Base-by-base conservation (phyloP, 2,797 vertebrate species). In the Allobates femoralis region DNA sequence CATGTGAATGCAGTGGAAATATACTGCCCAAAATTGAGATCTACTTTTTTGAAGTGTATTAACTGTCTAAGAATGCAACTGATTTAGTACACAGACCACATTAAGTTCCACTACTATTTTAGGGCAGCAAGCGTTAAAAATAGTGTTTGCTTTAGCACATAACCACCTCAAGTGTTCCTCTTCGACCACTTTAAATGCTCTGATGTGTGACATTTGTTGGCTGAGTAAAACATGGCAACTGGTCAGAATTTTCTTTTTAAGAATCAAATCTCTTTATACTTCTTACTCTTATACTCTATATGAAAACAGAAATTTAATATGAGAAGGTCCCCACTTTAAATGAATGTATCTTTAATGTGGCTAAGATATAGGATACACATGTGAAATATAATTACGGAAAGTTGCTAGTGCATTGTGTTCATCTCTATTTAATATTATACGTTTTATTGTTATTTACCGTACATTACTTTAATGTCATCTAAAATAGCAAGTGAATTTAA, bases 101-200 rank as follows among this genome's bases (percentile, higher is more conserved):
- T 82, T 56, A 34, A 69, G 81, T 41, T 83, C 67, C 51, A 75
- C n/a, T 83, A 62, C 81, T 83, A 83, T 83, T 77, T 77, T 85
- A 85, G 73, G 60, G 58, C 6, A 67, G 58, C 19, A 56, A 79
- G 83, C n/a, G 83, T 83, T 83, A 83, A 83, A 83, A 83, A 83
- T 83, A 83, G 81, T 83, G 81, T 83, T 83, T 83, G 81, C 81
- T 83, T 83, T 83, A 83, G 81, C 69, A 74, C 55, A 83, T 83
- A 83, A 62, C 81, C 55, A 83, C 69, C 53, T 83, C 81, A 83
- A 83, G 81, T 83, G 81, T 83, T 19, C 69, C 81, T 62, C 81
- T 83, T 75, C 19, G 8, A 19, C 34, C 69, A 83, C 81, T 83
- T 71, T 28, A 83, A 74, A 83, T 83, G 34, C 81, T 73, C 32